Conservation (phyloP, 2,888 invertebrate species). For the Ophioninae sp. region DNA sequence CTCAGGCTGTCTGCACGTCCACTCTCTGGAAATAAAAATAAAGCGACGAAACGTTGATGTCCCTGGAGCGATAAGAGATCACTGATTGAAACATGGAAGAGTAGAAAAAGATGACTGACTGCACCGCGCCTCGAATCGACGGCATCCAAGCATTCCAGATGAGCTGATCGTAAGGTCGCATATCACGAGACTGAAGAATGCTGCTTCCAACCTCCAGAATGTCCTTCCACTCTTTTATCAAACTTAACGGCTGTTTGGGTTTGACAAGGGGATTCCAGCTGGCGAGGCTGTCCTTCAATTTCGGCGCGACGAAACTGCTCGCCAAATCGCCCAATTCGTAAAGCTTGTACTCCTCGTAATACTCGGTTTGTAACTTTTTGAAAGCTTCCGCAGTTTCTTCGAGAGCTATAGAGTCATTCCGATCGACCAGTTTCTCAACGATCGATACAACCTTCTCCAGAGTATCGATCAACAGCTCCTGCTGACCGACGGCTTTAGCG, state of each 20-base stretch:
- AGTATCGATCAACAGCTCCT: slow-evolving; percentile 87
- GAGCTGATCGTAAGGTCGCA: slow-evolving; percentile 90
- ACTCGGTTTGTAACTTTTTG: slow-evolving; percentile 84
- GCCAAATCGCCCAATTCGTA: slow-evolving; percentile 93
- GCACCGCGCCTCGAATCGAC: slow-evolving; percentile 87
- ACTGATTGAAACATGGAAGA: slow-evolving; percentile 1
- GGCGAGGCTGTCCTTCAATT: slow-evolving; percentile 88
- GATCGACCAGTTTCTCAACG: slow-evolving; percentile 84
- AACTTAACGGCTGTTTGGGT: slow-evolving; percentile 85
- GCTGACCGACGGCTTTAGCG: slow-evolving; percentile 86
- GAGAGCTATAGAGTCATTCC: slow-evolving; percentile 83
- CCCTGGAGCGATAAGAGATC: neutral
- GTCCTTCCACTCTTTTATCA: slow-evolving; percentile 88
- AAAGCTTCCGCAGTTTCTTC: slow-evolving; percentile 84
- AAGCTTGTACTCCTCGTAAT: slow-evolving; percentile 89
- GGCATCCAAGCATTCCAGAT: slow-evolving; percentile 97
- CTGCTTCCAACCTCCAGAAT: slow-evolving; percentile 82
- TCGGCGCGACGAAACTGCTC: slow-evolving; percentile 91
- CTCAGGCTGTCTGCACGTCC: slow-evolving; percentile 92
- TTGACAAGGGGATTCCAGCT: slow-evolving; percentile 90
- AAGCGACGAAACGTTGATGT: neutral
- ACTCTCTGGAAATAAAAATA: slow-evolving; percentile 82
- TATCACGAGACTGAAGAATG: slow-evolving; percentile 79
- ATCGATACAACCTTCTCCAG: slow-evolving; percentile 87
- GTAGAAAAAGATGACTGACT: slow-evolving; percentile 83